Conservation (phyloP, 92 coral and sea anemone genomes). For the Siderastrea siderea region DNA sequence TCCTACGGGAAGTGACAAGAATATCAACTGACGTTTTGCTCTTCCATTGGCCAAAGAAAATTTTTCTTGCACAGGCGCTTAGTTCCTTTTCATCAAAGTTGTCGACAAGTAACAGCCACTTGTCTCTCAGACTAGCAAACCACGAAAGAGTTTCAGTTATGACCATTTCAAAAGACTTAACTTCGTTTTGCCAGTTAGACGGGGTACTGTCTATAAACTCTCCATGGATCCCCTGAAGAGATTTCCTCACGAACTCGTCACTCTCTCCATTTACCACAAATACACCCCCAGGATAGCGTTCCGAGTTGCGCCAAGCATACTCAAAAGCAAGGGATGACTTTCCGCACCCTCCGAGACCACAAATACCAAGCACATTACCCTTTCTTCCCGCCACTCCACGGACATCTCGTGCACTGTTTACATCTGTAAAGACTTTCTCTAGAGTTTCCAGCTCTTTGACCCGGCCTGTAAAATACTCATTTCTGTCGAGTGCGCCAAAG, state of each 20-base stretch:
- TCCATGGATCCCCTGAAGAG: conserved; percentile 11
- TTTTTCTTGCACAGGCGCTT: conserved; percentile 50
- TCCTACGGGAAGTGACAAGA: conserved; percentile 78
- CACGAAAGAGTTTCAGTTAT: conserved; percentile 58
- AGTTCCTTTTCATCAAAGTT: conserved; percentile 56
- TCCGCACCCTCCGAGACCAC: conserved; percentile 75
- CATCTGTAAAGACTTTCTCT: conserved; percentile 2
- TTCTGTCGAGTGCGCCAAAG: conserved; percentile 61
- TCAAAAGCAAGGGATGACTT: conserved; percentile 72
- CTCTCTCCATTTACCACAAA: conserved; percentile 70
- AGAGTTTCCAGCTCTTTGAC: conserved; percentile 27
- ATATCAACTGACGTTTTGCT: conserved; percentile 59
- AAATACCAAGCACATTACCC: conserved; percentile 11
- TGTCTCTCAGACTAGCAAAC: conserved; percentile 39
- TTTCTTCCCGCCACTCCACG: conserved; percentile 2
- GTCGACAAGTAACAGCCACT: conserved; percentile 77
- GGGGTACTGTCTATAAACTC: conserved; percentile 41
- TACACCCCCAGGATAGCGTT: conserved; percentile 59
- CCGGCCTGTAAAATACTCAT: conserved; percentile 60
- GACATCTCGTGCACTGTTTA: not conserved
- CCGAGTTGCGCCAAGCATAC: conserved; percentile 40
- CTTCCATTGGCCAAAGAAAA: conserved; percentile 79
- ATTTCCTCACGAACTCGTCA: conserved; percentile 25
- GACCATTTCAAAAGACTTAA: conserved; percentile 29
- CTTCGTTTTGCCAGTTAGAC: not conserved